Base-by-base conservation (phyloP, 1,140 invertebrate genomes). In the Listronotus oregonensis region DNA sequence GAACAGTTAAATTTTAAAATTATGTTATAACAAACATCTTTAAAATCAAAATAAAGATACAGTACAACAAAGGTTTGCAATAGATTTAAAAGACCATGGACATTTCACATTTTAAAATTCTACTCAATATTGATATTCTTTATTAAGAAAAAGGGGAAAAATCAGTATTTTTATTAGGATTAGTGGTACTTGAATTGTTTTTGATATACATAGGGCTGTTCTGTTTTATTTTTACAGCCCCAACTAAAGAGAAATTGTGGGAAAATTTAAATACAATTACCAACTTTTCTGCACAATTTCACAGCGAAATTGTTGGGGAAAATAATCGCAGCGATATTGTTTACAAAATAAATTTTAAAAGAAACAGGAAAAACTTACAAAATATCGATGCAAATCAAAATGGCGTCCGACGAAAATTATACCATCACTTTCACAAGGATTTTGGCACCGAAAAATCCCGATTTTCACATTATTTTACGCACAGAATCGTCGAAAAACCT, bases 361-460 rank as follows among this genome's bases (percentile, higher is more conserved):
- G 51, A 68, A 66, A 64, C 37, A 62, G 34, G 66, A 68, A 72
- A 71, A 71, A 63, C 71, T 72, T 72, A 72, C 71, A 72, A 71
- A 68, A 71, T 68, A 70, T 64, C 34, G 57, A 55, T 32, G 47
- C 46, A 62, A 67, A 70, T 64, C 67, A 72, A 72, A 71, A 72
- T 72, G 71, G 71, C 71, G 69, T 68, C 71, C 32, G 18, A 63
- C 32, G 37, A 67, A 72, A 67, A 56, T 64, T 66, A 58, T 46
- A 57, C 50, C 50, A 60, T 54, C 57, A 66, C 64, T 66, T 66
- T 60, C 64, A 66, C 57, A 50, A 31, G 39, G 21, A 42, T 54
- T 34, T 32, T 47, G 58, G 14, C 21, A 37, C 15, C n/a, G 12
- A 58, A 39, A 43, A 37, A 39, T 46, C n/a, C 42, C 32, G 18